Base-by-base conservation (phyloP, 2,113 vertebrate genomes). In the Maccullochella peelii region DNA sequence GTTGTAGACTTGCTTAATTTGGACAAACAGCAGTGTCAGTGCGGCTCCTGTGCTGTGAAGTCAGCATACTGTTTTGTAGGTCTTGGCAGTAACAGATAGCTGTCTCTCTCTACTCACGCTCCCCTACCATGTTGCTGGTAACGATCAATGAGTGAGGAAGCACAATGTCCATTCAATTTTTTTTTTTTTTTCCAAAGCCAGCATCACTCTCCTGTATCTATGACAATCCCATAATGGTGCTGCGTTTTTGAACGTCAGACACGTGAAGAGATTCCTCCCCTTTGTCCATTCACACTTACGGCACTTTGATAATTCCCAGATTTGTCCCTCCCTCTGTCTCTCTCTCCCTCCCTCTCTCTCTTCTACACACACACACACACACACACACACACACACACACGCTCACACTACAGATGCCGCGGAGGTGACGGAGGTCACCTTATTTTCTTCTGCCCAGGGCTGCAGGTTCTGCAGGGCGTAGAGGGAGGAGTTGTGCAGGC, bases 381-480 rank as follows among this genome's bases (percentile, higher is more conserved):
- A 20, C 30, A 80, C 66, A 65, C 73, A 47, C 33, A 21, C 33
- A 80, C 66, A 18, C 79, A 21, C 59, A 47, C 76, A 55, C 76
- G 5, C 61, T 98, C 96, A 98, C 85, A 98, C 97, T 80, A 98
- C 96, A 0, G 97, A 97, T 40, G 98, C 98, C 62, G 97, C 93
- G 70, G 97, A 97, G 5, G 97, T 98, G 95, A 98, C 97, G 2
- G 97, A 97, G 59, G 97, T 97, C 95, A 98, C 97, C 94, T 98
- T 97, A 96, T 97, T 97, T 92, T 98, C 97, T 76, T 99, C 98
- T 0, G 98, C 98, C 98, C 98, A 99, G 77, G 98, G 98, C 95
- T 99, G 98, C 84, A 99, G 96, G 95, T 99, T 99, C 96, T 99
- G 98, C 94, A 99, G 95, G 90, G 98, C 97, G 88, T 96, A 98